A percentile compares a stretch with the other conserved stretches of the same genome.
Conservation (phyloP, 2,113 vertebrate genomes). For the Pelusios castaneus region DNA sequence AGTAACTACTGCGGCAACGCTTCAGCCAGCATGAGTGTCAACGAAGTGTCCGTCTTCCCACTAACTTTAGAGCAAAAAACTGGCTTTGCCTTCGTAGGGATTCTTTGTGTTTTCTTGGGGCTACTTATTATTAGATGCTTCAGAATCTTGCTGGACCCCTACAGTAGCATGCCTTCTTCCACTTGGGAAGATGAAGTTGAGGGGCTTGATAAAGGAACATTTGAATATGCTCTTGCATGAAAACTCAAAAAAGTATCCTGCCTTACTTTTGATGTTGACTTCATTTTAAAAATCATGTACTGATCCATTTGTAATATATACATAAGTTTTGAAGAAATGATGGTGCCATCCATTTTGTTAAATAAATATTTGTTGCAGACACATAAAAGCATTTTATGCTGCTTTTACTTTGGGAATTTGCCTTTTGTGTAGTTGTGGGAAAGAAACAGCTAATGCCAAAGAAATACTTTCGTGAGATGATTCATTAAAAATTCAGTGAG, state of each 20-base stretch:
- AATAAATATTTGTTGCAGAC: constrained; percentile 74
- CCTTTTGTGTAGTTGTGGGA: neutral
- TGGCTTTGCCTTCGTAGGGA: constrained; percentile 94
- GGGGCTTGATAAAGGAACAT: constrained; percentile 95
- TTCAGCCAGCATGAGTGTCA: constrained; percentile 89
- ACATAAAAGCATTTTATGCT: constrained; percentile 12
- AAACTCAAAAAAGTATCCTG: constrained; percentile 45
- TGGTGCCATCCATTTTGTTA: constrained; percentile 63
- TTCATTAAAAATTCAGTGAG: neutral
- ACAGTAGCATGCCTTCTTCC: constrained; percentile 97
- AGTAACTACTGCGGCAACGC: constrained; percentile 91
- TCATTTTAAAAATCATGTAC: constrained; percentile 50
- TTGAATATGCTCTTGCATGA: constrained; percentile 96
- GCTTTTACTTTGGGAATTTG: neutral
- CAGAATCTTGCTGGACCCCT: constrained; percentile 94
- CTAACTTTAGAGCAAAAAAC: constrained; percentile 97
- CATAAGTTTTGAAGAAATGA: constrained; percentile 35
- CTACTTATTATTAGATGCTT: constrained; percentile 96
- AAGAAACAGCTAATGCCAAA: neutral
- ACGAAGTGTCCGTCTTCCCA: constrained; percentile 86
- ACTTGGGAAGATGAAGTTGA: constrained; percentile 96
- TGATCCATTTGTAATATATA: constrained; percentile 43
- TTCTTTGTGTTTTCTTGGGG: constrained; percentile 94
- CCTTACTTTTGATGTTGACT: constrained; percentile 56
- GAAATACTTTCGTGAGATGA: neutral